A percentile compares a stretch with the other conserved stretches of the same genome.
These are phyloP conservation scores for Sebastes cheni DNA, from an alignment of 2,797 vertebrate genomes.

Conservation along the genomic window DNA sequence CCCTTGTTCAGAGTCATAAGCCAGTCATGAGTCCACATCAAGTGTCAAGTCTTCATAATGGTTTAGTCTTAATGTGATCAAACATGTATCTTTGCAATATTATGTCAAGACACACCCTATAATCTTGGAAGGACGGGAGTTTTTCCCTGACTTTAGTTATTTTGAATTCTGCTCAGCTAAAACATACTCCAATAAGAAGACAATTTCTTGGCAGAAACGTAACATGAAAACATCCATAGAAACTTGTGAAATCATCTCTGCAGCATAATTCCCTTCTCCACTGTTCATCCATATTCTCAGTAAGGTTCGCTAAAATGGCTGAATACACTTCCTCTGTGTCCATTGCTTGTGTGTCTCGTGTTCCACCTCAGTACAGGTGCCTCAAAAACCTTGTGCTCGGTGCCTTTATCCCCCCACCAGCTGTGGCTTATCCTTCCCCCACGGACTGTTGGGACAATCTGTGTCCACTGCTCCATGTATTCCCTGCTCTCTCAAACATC, in stretches of 20 bases:
- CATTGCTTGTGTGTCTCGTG: background rate
- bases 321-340: background rate
- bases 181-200: background rate
- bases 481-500: constrained; percentile 21
- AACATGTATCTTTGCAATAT: background rate
- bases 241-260: background rate
- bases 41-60: background rate
- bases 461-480: background rate
- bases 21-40: background rate
- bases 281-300: background rate
- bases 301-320: background rate
- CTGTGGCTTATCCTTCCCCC: constrained; percentile 18
- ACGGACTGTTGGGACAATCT: background rate
- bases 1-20: background rate
- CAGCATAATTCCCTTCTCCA: background rate
- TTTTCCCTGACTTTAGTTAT: background rate
- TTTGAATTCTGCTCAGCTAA: background rate
- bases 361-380: background rate
- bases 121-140: background rate
- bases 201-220: background rate
- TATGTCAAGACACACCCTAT: background rate
- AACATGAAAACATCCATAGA: background rate
- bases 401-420: background rate
- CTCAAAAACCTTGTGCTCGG: background rate
- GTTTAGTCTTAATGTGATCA: background rate